These are phyloP conservation scores for Drosophila nigricruria DNA, from an alignment of 2,888 invertebrate genomes.

Conservation along the genomic window DNA sequence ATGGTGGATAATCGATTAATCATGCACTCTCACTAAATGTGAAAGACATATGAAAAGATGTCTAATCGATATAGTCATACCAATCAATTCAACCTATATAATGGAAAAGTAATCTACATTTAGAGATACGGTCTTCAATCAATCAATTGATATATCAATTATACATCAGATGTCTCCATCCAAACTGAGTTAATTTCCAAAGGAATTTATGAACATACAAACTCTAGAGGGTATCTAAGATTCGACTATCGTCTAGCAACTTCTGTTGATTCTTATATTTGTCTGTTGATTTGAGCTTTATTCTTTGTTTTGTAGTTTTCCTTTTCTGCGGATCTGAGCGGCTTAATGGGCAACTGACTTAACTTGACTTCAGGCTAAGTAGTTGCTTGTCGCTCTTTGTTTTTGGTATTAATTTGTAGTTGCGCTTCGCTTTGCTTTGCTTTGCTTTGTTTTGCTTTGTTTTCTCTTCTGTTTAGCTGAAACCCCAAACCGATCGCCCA, in stretches of 20 bases:
- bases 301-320: slow-evolving; percentile 16
- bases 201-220: not conserved
- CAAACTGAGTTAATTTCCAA: too few relatives aligned
- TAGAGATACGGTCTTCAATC: too few relatives aligned
- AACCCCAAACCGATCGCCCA: slow-evolving; percentile 54
- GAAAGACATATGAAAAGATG: not conserved
- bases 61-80: not conserved
- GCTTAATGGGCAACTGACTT: slow-evolving; percentile 67
- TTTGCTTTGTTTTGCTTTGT: not conserved
- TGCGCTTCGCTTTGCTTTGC: not conserved
- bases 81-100: too few relatives aligned
- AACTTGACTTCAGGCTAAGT: slow-evolving; percentile 21
- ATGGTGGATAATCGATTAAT: too few relatives aligned
- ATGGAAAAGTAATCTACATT: too few relatives aligned
- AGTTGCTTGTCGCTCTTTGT: slow-evolving; percentile 20
- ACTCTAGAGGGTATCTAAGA: not conserved
- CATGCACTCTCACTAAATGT: too few relatives aligned
- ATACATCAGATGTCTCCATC: not conserved
- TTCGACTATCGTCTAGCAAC: not conserved
- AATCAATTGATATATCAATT: too few relatives aligned
- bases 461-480: slow-evolving; percentile 1
- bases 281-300: slow-evolving; percentile 11
- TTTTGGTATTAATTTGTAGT: slow-evolving; percentile 11
- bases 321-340: slow-evolving; percentile 31
- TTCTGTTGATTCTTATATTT: not conserved